These are phyloP conservation scores for Ctenosaura bakeri DNA, from an alignment of 2,797 vertebrate species.

Conservation along the genomic window DNA sequence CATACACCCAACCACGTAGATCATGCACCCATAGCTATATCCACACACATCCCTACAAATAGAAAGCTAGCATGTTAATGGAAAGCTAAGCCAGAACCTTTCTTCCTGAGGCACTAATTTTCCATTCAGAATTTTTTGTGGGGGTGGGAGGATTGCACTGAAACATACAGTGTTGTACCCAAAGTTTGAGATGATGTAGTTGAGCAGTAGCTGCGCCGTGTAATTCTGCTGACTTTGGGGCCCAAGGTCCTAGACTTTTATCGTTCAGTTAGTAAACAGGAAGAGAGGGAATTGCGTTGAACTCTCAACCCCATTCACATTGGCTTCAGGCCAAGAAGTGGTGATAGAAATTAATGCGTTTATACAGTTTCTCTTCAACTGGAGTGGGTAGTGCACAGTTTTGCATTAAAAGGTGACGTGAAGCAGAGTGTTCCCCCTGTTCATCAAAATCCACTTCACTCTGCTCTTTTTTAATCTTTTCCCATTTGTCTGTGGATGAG, in stretches of 20 bases:
- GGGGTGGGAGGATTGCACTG: too few relatives aligned
- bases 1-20: too few relatives aligned
- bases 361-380: not conserved
- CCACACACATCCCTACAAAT: not conserved
- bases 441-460: not conserved
- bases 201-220: not conserved
- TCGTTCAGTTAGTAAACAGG: not conserved
- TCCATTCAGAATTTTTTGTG: not conserved
- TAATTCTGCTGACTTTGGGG: not conserved
- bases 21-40: too few relatives aligned
- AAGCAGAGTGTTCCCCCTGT: not conserved
- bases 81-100: too few relatives aligned
- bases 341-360: not conserved
- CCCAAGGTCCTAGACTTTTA: not conserved
- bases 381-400: not conserved
- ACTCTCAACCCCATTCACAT: not conserved
- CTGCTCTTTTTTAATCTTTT: slow-evolving; percentile 9
- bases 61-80: not conserved
- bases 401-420: not conserved
- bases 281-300: not conserved
- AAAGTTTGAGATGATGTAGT: not conserved
- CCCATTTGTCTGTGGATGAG: not conserved
- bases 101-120: too few relatives aligned
- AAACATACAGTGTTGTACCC: too few relatives aligned
- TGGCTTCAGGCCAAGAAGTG: not conserved